Conservation (phyloP, 2,797 vertebrate genomes). For the Poeciliopsis infans region DNA sequence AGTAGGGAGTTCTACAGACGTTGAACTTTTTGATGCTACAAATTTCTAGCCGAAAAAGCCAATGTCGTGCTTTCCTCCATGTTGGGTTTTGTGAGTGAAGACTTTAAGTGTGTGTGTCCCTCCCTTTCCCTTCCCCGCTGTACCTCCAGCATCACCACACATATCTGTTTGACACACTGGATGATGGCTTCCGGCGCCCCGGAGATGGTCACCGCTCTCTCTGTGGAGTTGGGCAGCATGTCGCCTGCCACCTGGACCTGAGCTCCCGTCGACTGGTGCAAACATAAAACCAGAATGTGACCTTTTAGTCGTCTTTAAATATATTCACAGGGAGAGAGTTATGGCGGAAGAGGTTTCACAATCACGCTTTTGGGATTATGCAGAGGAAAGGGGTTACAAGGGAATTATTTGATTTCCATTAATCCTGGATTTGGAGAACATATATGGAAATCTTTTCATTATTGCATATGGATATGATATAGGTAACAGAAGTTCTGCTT, state of each 20-base stretch:
- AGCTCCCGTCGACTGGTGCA: conserved; percentile 90
- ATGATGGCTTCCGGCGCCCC: conserved; percentile 96
- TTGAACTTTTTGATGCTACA: not conserved
- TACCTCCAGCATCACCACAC: conserved; percentile 99
- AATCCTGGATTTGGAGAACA: conserved; percentile 9
- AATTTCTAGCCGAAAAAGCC: not conserved
- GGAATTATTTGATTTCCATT: conserved; percentile 19
- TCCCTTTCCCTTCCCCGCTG: conserved; percentile 50
- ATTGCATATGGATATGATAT: not conserved
- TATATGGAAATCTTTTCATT: not conserved
- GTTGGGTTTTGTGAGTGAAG: not conserved
- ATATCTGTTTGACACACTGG: conserved; percentile 98
- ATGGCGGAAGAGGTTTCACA: not conserved
- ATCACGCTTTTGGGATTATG: conserved; percentile 1
- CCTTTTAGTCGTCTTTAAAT: not conserved
- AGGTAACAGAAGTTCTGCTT: not conserved
- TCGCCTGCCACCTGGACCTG: conserved; percentile 96
- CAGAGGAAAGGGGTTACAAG: conserved; percentile 6
- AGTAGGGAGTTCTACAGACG: not conserved
- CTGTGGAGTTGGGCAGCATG: conserved; percentile 97
- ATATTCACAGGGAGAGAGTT: not conserved
- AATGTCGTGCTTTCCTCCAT: not conserved
- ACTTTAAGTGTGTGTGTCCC: not conserved
- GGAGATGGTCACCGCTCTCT: conserved; percentile 95
- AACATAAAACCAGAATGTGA: not conserved